These are phyloP conservation scores for Synchiropus splendidus DNA, from an alignment of 2,113 vertebrate species.

Conservation along the genomic window DNA sequence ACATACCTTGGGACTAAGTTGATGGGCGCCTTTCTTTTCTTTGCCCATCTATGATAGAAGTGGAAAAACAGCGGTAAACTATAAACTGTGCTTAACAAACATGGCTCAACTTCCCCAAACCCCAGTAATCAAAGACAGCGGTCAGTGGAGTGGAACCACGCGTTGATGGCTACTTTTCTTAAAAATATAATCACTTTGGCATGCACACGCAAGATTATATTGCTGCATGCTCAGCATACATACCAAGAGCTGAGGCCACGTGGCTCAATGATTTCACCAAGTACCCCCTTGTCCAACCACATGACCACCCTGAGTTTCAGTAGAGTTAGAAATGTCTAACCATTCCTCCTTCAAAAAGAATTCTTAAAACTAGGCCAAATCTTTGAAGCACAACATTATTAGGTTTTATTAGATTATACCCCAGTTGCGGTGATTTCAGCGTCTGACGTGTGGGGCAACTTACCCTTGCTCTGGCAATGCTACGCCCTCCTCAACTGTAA, in stretches of 20 bases:
- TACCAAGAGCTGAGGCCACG: constrained; percentile 46
- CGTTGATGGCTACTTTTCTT: constrained; percentile 1
- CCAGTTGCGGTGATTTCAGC: constrained; percentile 1
- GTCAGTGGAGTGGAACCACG: constrained; percentile 18
- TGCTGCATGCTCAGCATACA: constrained; percentile 51
- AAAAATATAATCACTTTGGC: constrained; percentile 15
- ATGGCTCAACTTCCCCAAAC: constrained; percentile 38
- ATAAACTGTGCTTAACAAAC: constrained; percentile 60
- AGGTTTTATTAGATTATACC: constrained; percentile 15
- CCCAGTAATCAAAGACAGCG: constrained; percentile 19
- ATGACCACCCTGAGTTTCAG: constrained; percentile 52
- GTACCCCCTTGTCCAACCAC: constrained; percentile 49
- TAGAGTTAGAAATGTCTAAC: constrained; percentile 50
- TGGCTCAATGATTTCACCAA: constrained; percentile 45
- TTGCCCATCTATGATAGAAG: constrained; percentile 79
- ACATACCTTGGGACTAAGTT: constrained; percentile 76
- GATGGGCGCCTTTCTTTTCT: constrained; percentile 78
- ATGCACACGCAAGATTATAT: constrained; percentile 30
- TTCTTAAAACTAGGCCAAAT: constrained; percentile 27
- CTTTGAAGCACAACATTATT: constrained; percentile 24
- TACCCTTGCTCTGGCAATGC: constrained; percentile 66
- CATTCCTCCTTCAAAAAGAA: constrained; percentile 31
- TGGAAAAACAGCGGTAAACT: constrained; percentile 77
- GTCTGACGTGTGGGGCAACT: constrained; percentile 24
- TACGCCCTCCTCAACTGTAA: constrained; percentile 48